phyloP scores from a whole-genome alignment of 2,797 vertebrate species.

The Pseudocheirus occidentalis region DNA sequence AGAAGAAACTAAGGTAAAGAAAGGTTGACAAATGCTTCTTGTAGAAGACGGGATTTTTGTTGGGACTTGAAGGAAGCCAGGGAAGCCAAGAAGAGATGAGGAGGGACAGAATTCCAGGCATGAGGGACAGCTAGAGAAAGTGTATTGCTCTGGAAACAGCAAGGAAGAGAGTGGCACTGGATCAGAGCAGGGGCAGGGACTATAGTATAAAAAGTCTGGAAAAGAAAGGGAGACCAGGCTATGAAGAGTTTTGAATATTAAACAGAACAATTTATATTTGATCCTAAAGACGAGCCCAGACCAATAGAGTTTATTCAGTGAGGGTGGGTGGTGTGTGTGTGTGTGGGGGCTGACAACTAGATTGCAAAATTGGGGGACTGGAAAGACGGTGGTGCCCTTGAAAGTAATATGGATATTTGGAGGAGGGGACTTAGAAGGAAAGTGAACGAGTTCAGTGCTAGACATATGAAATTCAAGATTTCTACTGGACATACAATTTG shows the following conservation, averaged over 20 bases:
- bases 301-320: not conserved
- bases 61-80: not conserved
- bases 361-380: not conserved
- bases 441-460: not conserved
- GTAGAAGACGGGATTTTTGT: not conserved
- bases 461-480: not conserved
- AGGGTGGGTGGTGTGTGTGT: no score
- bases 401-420: not conserved
- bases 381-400: not conserved
- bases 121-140: not conserved
- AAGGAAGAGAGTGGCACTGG: not conserved
- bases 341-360: no score
- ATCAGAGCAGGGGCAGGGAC: not conserved
- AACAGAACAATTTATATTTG: not conserved
- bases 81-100: not conserved
- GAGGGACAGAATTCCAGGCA: not conserved
- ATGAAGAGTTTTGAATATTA: not conserved
- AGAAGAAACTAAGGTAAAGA: not conserved
- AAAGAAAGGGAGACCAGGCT: not conserved
- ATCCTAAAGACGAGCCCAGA: not conserved
- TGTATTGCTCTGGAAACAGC: not conserved
- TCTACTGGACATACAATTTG: not conserved
- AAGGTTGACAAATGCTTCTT: not conserved
- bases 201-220: not conserved
- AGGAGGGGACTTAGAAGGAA: not conserved